Evolutionary conservation across 2,888 invertebrate genomes (phyloP).

Genomic region (Morinoia aosen): DNA sequence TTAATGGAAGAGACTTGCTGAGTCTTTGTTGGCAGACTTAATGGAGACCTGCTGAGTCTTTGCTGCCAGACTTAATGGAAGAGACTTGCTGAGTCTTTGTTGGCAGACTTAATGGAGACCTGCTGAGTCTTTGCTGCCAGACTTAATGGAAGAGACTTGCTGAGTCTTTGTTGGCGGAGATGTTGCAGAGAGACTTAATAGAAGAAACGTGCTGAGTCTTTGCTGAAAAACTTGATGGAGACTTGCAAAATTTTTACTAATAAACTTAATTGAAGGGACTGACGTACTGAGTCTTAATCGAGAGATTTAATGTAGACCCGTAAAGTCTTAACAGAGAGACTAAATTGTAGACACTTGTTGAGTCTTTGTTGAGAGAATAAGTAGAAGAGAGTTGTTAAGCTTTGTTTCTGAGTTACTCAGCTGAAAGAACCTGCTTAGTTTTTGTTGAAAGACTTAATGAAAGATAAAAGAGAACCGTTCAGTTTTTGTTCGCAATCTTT

Average conservation of each 20-base stretch:
- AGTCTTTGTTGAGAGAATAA: not conserved
- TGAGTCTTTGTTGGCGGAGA: no score
- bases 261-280: not conserved
- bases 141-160: no score
- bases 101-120: not conserved
- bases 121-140: not conserved
- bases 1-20: not conserved
- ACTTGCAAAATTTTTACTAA: no score
- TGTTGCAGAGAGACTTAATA: no score
- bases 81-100: not conserved
- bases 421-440: no score
- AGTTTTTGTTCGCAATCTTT: no score
- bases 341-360: not conserved
- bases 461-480: not conserved
- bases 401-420: not conserved
- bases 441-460: no score
- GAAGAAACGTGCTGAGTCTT: not conserved
- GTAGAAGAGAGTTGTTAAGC: not conserved
- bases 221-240: not conserved
- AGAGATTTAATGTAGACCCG: no score
- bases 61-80: no score
- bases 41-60: no score
- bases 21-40: not conserved
- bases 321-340: no score
- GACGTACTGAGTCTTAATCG: no score